Evolutionary conservation across 2,888 invertebrate genomes (phyloP).

Genomic region (Drosophila mimica): DNA sequence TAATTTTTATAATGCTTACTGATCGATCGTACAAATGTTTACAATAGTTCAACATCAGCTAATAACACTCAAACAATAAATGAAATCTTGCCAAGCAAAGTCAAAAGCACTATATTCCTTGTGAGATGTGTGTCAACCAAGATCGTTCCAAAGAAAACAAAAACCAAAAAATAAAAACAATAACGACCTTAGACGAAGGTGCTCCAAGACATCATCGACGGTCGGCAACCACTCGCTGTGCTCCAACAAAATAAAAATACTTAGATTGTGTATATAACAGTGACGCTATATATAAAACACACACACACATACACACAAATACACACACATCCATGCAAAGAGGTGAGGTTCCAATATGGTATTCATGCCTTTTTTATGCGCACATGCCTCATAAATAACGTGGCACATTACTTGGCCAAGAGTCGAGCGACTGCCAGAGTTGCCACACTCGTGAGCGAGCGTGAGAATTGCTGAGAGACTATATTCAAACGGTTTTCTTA

Average conservation of each 20-base stretch:
- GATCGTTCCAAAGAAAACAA: constrained; percentile 6
- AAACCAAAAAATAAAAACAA: constrained; percentile 24
- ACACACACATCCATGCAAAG: constrained; percentile 5
- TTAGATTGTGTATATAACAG: constrained; percentile 31
- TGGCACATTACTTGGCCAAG: constrained; percentile 75
- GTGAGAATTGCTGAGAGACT: constrained; percentile 19
- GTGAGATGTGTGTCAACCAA: constrained; percentile 62
- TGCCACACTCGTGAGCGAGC: constrained; percentile 41
- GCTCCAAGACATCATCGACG: constrained; percentile 25
- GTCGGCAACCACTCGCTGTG: constrained; percentile 44
- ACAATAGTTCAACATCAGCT: background rate
- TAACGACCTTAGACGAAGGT: constrained; percentile 45
- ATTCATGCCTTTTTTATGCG: constrained; percentile 69
- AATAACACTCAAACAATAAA: constrained; percentile 28
- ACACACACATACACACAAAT: constrained; percentile 10
- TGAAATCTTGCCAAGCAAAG: constrained; percentile 34
- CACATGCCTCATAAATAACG: constrained; percentile 75
- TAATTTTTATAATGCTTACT: background rate
- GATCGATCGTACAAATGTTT: background rate
- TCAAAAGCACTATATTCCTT: constrained; percentile 9
- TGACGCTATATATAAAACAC: constrained; percentile 34
- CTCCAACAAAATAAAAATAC: constrained; percentile 4
- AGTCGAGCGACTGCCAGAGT: constrained; percentile 56
- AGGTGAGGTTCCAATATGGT: constrained; percentile 68
- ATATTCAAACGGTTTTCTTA: background rate